Percentiles rank a stretch among this genome's conserved stretches.
phyloP scores from a whole-genome alignment of 2,113 vertebrate genomes.

The Hypomesus transpacificus region DNA sequence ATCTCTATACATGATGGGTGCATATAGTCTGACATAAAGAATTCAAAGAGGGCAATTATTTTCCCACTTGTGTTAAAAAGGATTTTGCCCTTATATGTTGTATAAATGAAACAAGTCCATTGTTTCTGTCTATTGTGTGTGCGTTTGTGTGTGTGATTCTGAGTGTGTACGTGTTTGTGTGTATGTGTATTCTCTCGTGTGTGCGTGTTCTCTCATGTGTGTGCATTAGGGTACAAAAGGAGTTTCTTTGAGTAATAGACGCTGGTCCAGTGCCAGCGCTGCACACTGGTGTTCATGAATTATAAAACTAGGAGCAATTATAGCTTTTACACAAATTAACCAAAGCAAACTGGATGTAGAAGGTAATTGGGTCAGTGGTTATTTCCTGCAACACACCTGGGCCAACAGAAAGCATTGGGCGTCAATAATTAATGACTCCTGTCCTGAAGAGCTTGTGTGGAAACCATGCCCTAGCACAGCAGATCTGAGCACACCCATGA shows the following conservation, averaged over 20 bases:
- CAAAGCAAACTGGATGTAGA: constrained; percentile 66
- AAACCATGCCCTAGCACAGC: constrained; percentile 44
- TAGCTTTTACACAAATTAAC: constrained; percentile 73
- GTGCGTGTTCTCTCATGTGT: constrained; percentile 32
- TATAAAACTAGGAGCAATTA: constrained; percentile 74
- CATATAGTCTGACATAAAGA: no score
- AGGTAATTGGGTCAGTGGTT: constrained; percentile 72
- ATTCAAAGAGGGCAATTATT: no score
- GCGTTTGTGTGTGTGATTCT: constrained; percentile 30
- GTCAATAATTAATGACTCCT: constrained; percentile 71
- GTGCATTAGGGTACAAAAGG: constrained; percentile 41
- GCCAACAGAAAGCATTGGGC: constrained; percentile 60
- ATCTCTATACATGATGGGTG: no score
- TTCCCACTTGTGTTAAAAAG: no score
- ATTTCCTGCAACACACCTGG: constrained; percentile 73
- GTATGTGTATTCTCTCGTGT: constrained; percentile 29
- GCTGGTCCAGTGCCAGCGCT: constrained; percentile 65
- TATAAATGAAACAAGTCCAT: not conserved
- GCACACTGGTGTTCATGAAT: constrained; percentile 68
- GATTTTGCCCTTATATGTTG: not conserved
- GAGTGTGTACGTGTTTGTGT: constrained; percentile 24
- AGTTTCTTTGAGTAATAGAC: constrained; percentile 63
- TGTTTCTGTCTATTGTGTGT: constrained; percentile 8
- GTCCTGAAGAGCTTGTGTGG: constrained; percentile 44
- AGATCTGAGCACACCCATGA: constrained; percentile 56